Percentiles rank a stretch among this genome's conserved stretches.
Evolutionary conservation across 2,888 invertebrate species (phyloP).

Genomic region (Orthonevra nobilis): DNA sequence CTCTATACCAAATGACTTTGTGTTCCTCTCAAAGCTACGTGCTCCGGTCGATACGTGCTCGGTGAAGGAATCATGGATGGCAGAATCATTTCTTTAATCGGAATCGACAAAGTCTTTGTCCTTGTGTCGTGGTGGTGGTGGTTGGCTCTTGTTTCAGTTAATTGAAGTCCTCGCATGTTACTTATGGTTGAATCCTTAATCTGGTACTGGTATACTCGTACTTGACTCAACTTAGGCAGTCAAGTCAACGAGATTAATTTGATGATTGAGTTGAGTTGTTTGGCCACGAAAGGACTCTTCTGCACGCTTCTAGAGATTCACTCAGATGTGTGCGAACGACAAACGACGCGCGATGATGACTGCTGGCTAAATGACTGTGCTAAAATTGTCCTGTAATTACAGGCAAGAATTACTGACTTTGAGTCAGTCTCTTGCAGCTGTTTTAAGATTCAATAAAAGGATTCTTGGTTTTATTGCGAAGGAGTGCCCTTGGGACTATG

Average conservation of each 20-base stretch:
- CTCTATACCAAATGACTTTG: slow-evolving; percentile 67
- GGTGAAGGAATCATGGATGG: slow-evolving; percentile 40
- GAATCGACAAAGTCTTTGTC: neutral
- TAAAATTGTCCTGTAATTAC: slow-evolving; percentile 61
- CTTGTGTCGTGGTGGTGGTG: slow-evolving; percentile 7
- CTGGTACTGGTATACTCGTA: slow-evolving; percentile 50
- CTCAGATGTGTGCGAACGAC: neutral
- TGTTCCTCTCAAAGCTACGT: slow-evolving; percentile 56
- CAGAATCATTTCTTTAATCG: slow-evolving; percentile 6
- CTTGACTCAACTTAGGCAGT: slow-evolving; percentile 67
- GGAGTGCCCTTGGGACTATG: too few relatives aligned
- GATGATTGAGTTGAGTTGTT: slow-evolving; percentile 70
- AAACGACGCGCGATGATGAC: slow-evolving; percentile 9
- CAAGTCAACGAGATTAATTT: slow-evolving; percentile 70
- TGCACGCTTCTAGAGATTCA: slow-evolving; percentile 40
- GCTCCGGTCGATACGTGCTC: slow-evolving; percentile 60
- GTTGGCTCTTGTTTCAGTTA: slow-evolving; percentile 61
- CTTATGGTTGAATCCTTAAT: slow-evolving; percentile 68
- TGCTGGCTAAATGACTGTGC: slow-evolving; percentile 12
- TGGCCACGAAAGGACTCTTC: slow-evolving; percentile 63
- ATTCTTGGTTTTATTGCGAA: slow-evolving; percentile 6
- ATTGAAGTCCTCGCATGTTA: slow-evolving; percentile 69
- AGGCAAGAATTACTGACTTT: slow-evolving; percentile 36
- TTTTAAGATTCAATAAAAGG: too few relatives aligned
- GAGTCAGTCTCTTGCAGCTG: too few relatives aligned